Evolutionary conservation across 64 coral and sea anemone species (phyloP).

Genomic region (Platygyra sinensis): DNA sequence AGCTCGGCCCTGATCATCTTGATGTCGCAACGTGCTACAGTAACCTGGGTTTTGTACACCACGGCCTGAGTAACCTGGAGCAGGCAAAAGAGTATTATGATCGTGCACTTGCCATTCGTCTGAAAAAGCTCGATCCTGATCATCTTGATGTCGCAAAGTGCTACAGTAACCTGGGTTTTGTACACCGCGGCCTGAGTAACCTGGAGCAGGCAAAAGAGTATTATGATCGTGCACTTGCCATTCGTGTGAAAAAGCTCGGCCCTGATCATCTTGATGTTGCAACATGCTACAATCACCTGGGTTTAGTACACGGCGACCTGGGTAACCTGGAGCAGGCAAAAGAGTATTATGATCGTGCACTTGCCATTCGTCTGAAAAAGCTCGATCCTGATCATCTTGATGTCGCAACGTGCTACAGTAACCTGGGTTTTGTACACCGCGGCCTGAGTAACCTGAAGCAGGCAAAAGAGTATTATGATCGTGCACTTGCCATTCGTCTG

Average conservation of each 20-base stretch:
- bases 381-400: background rate
- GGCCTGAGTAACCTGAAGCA: background rate
- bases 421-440: background rate
- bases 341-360: conserved; percentile 9
- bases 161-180: conserved; percentile 11
- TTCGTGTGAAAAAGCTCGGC: background rate
- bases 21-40: conserved; percentile 4
- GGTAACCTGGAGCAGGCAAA: conserved; percentile 12
- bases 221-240: conserved; percentile 9
- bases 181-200: background rate
- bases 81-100: background rate
- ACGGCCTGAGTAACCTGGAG: background rate
- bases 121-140: background rate
- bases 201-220: no score
- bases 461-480: conserved; percentile 24
- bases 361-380: background rate
- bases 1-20: background rate
- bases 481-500: background rate
- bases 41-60: background rate
- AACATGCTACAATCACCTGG: background rate
- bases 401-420: conserved; percentile 1
- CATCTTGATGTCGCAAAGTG: conserved; percentile 8
- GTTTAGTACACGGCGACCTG: background rate
- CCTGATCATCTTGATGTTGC: background rate
- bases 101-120: background rate